These are phyloP conservation scores for Stenodera caucasica DNA, from an alignment of 2,888 invertebrate genomes.

Conservation along the genomic window DNA sequence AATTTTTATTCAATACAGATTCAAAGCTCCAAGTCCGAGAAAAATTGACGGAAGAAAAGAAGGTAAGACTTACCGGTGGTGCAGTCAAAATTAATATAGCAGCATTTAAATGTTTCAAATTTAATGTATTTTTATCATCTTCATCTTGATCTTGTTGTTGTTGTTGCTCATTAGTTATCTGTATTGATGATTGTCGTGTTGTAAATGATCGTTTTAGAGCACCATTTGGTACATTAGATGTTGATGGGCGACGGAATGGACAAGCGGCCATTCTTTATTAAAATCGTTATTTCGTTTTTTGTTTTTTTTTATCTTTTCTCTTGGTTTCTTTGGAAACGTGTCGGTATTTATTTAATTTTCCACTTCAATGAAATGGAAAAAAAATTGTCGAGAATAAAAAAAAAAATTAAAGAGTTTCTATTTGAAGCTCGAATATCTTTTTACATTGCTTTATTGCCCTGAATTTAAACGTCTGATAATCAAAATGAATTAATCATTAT, in stretches of 20 bases:
- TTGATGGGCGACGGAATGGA: slow-evolving; percentile 62
- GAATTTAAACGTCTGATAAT: not conserved
- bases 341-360: not conserved
- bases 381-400: not conserved
- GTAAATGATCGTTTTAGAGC: slow-evolving; percentile 49
- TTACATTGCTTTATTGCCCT: slow-evolving; percentile 4
- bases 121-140: slow-evolving; percentile 66
- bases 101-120: slow-evolving; percentile 77
- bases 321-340: too few species aligned
- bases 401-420: too few species aligned
- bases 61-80: slow-evolving; percentile 74
- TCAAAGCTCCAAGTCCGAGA: too few species aligned
- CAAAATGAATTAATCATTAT: not conserved
- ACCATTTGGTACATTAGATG: slow-evolving; percentile 59
- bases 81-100: slow-evolving; percentile 80
- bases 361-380: not conserved
- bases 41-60: too few species aligned
- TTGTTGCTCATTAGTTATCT: slow-evolving; percentile 56
- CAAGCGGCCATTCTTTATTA: slow-evolving; percentile 55
- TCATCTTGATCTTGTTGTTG: slow-evolving; percentile 64
- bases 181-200: slow-evolving; percentile 67
- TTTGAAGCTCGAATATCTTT: not conserved
- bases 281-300: slow-evolving; percentile 15
- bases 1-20: too few species aligned
- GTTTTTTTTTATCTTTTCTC: not conserved